Conservation (phyloP, 1,140 invertebrate genomes). For the Drosophila fuyamai region DNA sequence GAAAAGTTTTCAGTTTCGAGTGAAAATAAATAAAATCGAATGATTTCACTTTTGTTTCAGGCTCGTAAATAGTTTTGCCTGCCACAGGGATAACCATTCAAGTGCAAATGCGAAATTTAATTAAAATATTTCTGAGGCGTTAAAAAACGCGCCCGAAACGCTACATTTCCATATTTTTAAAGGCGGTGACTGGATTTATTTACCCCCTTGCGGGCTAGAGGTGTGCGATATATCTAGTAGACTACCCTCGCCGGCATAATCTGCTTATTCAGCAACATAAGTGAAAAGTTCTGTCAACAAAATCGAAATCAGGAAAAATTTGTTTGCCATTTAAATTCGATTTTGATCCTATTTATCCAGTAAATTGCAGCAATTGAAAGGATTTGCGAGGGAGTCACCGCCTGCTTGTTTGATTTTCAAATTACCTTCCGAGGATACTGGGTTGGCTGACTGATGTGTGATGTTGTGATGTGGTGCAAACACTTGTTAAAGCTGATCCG, state of each 20-base stretch:
- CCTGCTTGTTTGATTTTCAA: slow-evolving; percentile 77
- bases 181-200: not conserved
- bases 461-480: slow-evolving; percentile 48
- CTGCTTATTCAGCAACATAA: slow-evolving; percentile 79
- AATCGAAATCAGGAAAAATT: slow-evolving; percentile 81
- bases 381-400: slow-evolving; percentile 61
- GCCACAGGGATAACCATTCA: slow-evolving; percentile 46
- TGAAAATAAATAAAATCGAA: slow-evolving; percentile 76
- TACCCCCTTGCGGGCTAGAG: slow-evolving; percentile 34
- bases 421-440: slow-evolving; percentile 68
- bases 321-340: slow-evolving; percentile 84
- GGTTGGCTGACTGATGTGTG: slow-evolving; percentile 39
- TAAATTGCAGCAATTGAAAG: slow-evolving; percentile 84
- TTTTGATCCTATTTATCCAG: slow-evolving; percentile 84
- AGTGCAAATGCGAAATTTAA: slow-evolving; percentile 68
- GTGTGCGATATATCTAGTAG: slow-evolving; percentile 46
- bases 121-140: slow-evolving; percentile 54
- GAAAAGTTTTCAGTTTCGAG: slow-evolving; percentile 56
- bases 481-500: slow-evolving; percentile 56
- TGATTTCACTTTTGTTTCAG: slow-evolving; percentile 64
- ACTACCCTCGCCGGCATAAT: slow-evolving; percentile 68
- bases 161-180: slow-evolving; percentile 4
- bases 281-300: slow-evolving; percentile 84
- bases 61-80: slow-evolving; percentile 58
- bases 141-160: slow-evolving; percentile 21